Evolutionary conservation across 30 jellyfish, hydroid and myxozoan species (phyloP).

Genomic region (Turritopsis rubra): DNA sequence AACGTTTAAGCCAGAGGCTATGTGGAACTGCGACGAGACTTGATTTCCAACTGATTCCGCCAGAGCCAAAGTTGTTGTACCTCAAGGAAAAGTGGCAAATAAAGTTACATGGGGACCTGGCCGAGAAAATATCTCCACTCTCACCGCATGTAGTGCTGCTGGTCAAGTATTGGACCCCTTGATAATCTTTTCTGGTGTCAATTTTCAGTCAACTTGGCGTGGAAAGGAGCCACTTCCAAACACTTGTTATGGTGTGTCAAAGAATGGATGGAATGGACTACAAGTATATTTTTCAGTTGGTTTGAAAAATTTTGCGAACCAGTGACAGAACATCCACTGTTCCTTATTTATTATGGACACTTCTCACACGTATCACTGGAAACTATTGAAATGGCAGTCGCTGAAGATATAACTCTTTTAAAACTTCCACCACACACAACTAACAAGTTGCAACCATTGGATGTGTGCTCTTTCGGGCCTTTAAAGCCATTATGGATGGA

Average conservation of each 20-base stretch:
- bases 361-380: constrained; percentile 35
- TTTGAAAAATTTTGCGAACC: constrained; percentile 8
- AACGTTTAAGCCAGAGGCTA: background rate
- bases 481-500: constrained; percentile 25
- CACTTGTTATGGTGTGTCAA: constrained; percentile 9
- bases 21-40: constrained; percentile 23
- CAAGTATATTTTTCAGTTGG: constrained; percentile 5
- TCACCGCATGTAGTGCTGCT: constrained; percentile 19
- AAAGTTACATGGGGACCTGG: constrained; percentile 29
- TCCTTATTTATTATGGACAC: constrained; percentile 34
- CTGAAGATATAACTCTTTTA: constrained; percentile 31
- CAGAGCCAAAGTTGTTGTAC: constrained; percentile 9
- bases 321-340: constrained; percentile 29
- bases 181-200: background rate
- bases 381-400: constrained; percentile 35
- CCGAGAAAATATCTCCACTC: constrained; percentile 18
- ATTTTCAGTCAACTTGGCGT: constrained; percentile 1
- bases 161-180: constrained; percentile 19
- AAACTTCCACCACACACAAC: constrained; percentile 40
- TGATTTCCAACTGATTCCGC: constrained; percentile 16
- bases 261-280: constrained; percentile 19
- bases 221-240: constrained; percentile 1
- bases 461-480: constrained; percentile 34
- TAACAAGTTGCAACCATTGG: constrained; percentile 38
- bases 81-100: background rate